phyloP scores from a whole-genome alignment of 2,888 invertebrate species.

The Leptogaster cylindrica region DNA sequence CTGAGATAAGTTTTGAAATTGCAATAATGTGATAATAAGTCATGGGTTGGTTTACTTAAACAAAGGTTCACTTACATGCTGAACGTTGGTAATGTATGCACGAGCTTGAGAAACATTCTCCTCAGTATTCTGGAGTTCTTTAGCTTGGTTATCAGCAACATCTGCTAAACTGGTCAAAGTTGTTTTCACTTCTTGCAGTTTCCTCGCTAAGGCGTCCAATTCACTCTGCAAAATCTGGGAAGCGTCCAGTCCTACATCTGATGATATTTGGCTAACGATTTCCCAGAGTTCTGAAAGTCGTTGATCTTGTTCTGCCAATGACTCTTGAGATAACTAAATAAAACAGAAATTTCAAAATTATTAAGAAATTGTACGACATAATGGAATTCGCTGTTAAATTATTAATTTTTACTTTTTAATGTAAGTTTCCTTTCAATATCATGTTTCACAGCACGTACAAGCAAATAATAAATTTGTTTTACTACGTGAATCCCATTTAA shows the following conservation, averaged over 20 bases:
- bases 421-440: too few relatives aligned
- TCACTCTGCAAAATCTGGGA: conserved; percentile 77
- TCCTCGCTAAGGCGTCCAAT: conserved; percentile 76
- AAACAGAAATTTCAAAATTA: conserved; percentile 2
- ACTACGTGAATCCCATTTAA: too few relatives aligned
- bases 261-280: conserved; percentile 78
- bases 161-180: conserved; percentile 77
- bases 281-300: conserved; percentile 73
- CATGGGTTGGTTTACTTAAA: too few relatives aligned
- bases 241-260: conserved; percentile 76
- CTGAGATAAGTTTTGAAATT: too few relatives aligned
- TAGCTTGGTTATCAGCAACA: conserved; percentile 75
- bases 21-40: too few relatives aligned
- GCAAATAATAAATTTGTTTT: too few relatives aligned
- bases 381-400: too few relatives aligned
- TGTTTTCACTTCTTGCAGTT: conserved; percentile 77
- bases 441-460: too few relatives aligned
- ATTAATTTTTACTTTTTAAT: too few relatives aligned
- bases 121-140: conserved; percentile 64
- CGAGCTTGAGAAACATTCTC: conserved; percentile 67
- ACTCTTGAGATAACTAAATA: conserved; percentile 75
- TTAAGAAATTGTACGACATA: too few relatives aligned
- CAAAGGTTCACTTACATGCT: conserved; percentile 68
- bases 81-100: conserved; percentile 73
- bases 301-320: conserved; percentile 74